phyloP scores from a whole-genome alignment of 2,888 invertebrate species.

The Saturnia pavonia region DNA sequence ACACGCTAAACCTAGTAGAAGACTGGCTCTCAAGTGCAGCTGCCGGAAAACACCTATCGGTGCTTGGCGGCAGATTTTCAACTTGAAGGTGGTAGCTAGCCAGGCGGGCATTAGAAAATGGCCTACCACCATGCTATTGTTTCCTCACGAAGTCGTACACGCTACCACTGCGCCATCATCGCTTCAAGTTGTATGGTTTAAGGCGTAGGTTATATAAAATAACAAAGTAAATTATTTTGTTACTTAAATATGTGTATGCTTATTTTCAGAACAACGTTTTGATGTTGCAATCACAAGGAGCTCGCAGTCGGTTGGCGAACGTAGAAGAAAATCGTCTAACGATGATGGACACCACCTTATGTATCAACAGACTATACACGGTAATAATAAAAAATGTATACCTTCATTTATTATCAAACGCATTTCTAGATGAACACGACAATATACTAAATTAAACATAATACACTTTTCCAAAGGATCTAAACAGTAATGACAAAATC shows the following conservation, averaged over 20 bases:
- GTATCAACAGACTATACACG: constrained; percentile 79
- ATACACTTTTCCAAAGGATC: background rate
- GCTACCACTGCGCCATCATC: too few species aligned
- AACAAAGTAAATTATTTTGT: too few species aligned
- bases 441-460: background rate
- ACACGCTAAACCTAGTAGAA: too few species aligned
- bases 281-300: constrained; percentile 74
- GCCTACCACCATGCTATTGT: too few species aligned
- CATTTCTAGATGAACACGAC: background rate
- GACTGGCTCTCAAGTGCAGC: too few species aligned
- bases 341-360: constrained; percentile 69
- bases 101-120: too few species aligned
- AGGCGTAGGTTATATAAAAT: too few species aligned
- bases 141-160: too few species aligned
- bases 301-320: constrained; percentile 71
- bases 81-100: too few species aligned
- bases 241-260: constrained; percentile 8
- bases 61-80: too few species aligned
- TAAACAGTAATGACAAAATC: background rate
- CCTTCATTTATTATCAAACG: background rate
- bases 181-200: too few species aligned
- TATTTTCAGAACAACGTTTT: constrained; percentile 64
- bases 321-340: constrained; percentile 63
- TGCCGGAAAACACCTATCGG: too few species aligned
- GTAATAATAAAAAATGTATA: constrained; percentile 40